phyloP scores from a whole-genome alignment of 2,797 vertebrate species.

The Phoxinus dragarum region DNA sequence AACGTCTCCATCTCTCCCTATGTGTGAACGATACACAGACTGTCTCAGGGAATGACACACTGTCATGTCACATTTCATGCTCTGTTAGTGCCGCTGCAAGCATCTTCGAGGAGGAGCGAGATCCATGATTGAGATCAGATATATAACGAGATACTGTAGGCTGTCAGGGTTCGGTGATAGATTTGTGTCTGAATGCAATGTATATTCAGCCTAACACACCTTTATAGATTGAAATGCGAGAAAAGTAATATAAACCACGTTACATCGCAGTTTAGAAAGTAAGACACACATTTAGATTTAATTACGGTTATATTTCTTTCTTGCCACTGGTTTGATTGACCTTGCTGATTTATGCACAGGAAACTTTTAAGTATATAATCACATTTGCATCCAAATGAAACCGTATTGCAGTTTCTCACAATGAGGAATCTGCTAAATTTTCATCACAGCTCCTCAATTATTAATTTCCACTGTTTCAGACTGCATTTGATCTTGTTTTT shows the following conservation, averaged over 20 bases:
- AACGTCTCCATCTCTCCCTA: not conserved
- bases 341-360: constrained; percentile 49
- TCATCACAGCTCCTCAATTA: constrained; percentile 25
- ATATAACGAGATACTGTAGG: constrained; percentile 23
- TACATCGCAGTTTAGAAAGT: constrained; percentile 24
- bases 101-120: constrained; percentile 31
- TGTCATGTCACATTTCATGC: constrained; percentile 49
- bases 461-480: constrained; percentile 35
- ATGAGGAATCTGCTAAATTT: constrained; percentile 34
- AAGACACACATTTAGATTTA: constrained; percentile 40
- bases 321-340: constrained; percentile 52
- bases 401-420: constrained; percentile 26
- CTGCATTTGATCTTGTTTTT: constrained; percentile 50
- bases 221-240: constrained; percentile 30
- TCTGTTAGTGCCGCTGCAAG: constrained; percentile 38
- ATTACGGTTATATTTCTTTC: constrained; percentile 42
- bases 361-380: constrained; percentile 53
- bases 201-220: not conserved
- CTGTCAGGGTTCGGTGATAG: constrained; percentile 7
- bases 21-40: constrained; percentile 39
- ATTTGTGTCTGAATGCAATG: not conserved
- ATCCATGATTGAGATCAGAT: constrained; percentile 30
- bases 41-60: constrained; percentile 48
- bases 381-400: constrained; percentile 64
- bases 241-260: constrained; percentile 16